Conservation (phyloP, 2,888 invertebrate genomes). For the Apodemia duryi region DNA sequence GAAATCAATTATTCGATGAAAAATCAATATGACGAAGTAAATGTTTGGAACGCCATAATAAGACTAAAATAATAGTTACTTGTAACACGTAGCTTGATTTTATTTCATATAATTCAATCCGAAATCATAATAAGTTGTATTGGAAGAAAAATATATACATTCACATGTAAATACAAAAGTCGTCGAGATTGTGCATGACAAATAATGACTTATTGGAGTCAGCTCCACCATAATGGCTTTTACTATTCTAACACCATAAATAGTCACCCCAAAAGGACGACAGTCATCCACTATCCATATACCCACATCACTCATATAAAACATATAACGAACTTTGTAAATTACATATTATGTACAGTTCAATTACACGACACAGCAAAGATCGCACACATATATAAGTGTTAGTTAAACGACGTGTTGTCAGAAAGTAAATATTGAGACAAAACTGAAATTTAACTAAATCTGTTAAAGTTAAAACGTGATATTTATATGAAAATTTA, state of each 20-base stretch:
- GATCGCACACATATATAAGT: not conserved
- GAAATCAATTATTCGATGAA: too few relatives aligned
- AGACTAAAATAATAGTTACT: too few relatives aligned
- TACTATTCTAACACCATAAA: not conserved
- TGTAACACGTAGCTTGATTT: too few relatives aligned
- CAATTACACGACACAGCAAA: not conserved
- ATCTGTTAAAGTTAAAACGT: conserved; percentile 17
- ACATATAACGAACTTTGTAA: conserved; percentile 8
- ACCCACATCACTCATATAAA: conserved; percentile 9
- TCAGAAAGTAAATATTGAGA: conserved; percentile 5
- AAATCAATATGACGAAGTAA: too few relatives aligned
- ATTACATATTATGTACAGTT: conserved; percentile 8
- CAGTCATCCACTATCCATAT: not conserved
- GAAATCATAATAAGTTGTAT: not conserved
- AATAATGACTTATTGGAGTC: not conserved
- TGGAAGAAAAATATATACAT: not conserved
- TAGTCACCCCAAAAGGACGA: not conserved
- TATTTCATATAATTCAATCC: too few relatives aligned
- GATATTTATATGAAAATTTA: conserved; percentile 23
- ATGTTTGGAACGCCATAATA: too few relatives aligned
- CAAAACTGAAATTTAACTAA: conserved; percentile 13
- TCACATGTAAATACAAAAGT: not conserved
- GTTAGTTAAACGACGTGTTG: conserved; percentile 12
- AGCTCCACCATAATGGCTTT: not conserved
- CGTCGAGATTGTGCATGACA: not conserved